Base-by-base conservation (phyloP, 1,140 invertebrate species). In the Cyclargus thomasi region DNA sequence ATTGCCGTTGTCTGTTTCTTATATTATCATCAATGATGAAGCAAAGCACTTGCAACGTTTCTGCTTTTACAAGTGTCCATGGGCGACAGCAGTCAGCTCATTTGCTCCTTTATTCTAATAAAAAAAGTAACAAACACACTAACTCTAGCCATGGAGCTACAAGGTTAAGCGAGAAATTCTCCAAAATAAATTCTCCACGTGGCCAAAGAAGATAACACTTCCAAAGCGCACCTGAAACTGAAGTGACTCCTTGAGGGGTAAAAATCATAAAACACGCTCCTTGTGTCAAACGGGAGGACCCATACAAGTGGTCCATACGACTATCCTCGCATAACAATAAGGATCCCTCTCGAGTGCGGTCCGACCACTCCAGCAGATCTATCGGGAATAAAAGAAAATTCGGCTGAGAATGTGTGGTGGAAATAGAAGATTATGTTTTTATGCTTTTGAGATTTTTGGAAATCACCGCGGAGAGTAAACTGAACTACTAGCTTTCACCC, bases 191-290 rank as follows among this genome's bases (percentile, higher is more conserved):
- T 47, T 47, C 11, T 16, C 39, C 14, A 16, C 39, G 39, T 47
- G 14, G 39, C 36, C 7, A 11, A 47, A 47, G 39, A 7, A 59
- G 10, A 59, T 55, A 55, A 17, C 55, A 59, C 55, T 59, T 1
- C 55, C 6, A 47, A 47, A 16, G 39, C 10, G 14, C 39, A 47
- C 39, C 39, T 47, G 39, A 47, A 11, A 47, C 14, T 47, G 6
- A 47, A 47, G 39, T 1, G 14, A 8, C 39, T 59, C 18, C 18
- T 11, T 59, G 18, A 21, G 20, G 17, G 55, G 18, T 22, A 59
- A 59, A 59, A 59, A 59, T 59, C 20, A 59, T 59, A 59, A 59
- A 59, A 20, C 55, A 59, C 20, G 55, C 20, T 59, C 18, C 55
- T 59, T 59, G 55, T 59, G 21, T 59, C 55, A 59, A 59, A 59